Base-by-base conservation (phyloP, 1,140 invertebrate species). In the Saccostrea echinata region DNA sequence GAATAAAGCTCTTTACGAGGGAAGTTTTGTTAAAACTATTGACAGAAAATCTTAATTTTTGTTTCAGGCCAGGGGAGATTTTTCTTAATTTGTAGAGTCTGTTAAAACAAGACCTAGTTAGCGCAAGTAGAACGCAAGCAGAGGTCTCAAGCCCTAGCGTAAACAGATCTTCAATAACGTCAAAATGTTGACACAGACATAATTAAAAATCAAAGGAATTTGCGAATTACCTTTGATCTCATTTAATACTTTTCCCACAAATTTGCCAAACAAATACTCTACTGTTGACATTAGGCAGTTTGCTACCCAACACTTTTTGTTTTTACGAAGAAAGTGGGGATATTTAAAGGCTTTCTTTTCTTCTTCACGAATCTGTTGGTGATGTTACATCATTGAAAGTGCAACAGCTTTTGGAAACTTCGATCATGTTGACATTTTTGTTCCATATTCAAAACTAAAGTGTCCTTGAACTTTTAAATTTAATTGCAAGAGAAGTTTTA, bases 191-290 rank as follows among this genome's bases (percentile, higher is more conserved):
- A 76, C 68, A 76, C 68, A 76, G 68, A 76, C 68, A 76, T 76
- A 76, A 33, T 76, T 76, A 76, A 76, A 76, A 76, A 76, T 76
- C 68, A 76, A 76, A 76, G 27, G 68, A 76, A 76, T 76, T 76
- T 76, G 68, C 30, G 68, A 76, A 76, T 76, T 76, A 76, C 13
- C 68, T 76, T 76, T 76, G 68, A 76, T 76, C 68, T 76, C 68
- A 33, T 76, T 76, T 76, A 76, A 76, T 76, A 76, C 68, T 76
- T 76, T 76, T 76, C 11, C 68, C 68, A 76, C 68, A 76, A 76
- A 76, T 76, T 76, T 76, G 16, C 68, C 24, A 76, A 76, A 76
- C 68, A 76, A 76, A 76, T 76, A 76, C 4, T 76, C 27, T 33
- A 24, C 4, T 76, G 68, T 76, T 76, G 68, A 76, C 68, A 76